Evolutionary conservation across 2,113 vertebrate genomes (phyloP).

Genomic region (Typhlomys cinereus): DNA sequence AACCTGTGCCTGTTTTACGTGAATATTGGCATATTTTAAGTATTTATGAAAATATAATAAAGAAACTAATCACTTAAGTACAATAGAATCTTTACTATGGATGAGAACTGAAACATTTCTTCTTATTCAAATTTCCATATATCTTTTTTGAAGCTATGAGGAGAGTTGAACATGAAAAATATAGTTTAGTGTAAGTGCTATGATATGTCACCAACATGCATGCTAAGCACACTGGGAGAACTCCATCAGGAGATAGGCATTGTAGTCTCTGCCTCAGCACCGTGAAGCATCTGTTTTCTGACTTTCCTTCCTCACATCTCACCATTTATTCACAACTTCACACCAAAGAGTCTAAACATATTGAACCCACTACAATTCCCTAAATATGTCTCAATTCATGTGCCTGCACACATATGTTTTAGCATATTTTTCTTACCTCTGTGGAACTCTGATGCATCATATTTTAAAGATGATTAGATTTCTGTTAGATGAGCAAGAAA

Average conservation of each 20-base stretch:
- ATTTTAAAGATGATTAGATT: conserved; percentile 2
- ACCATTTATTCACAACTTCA: conserved; percentile 42
- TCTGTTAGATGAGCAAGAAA: background rate
- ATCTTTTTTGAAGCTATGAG: background rate
- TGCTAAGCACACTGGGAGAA: background rate
- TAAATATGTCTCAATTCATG: conserved; percentile 18
- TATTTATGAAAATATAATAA: conserved; percentile 27
- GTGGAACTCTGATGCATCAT: background rate
- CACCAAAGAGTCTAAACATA: conserved; percentile 31
- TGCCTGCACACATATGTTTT: background rate
- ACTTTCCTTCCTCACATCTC: conserved; percentile 46
- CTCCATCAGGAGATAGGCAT: background rate
- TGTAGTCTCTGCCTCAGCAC: background rate
- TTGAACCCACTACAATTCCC: conserved; percentile 32
- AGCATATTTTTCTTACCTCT: conserved; percentile 22
- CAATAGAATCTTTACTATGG: background rate
- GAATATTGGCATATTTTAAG: too few species aligned
- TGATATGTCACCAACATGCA: background rate
- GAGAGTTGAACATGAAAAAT: background rate
- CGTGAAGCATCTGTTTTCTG: conserved; percentile 27
- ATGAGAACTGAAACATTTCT: background rate
- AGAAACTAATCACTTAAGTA: conserved; percentile 28
- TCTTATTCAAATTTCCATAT: background rate
- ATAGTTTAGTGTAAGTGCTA: background rate
- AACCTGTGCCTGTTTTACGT: background rate